Evolutionary conservation across 1,140 invertebrate species (phyloP), one percentile per base, ranked within the genome.

Genomic region (Caligus rogercresseyi): DNA sequence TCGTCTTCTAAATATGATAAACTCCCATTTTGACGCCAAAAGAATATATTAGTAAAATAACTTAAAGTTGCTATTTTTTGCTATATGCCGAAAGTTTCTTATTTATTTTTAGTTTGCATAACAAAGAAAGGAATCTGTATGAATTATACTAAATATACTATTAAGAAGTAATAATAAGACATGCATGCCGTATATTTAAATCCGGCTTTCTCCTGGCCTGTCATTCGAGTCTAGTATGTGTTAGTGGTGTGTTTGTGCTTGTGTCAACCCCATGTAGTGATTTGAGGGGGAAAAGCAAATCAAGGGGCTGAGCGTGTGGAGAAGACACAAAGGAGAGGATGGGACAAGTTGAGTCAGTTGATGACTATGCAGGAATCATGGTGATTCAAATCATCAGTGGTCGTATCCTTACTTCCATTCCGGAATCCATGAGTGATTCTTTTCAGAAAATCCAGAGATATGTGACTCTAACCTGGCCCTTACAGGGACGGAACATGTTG

Each of bases 381-480:
- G 54, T 56, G 20, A 56, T 56, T 23, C 54, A 56, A 56, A 25
- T 56, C 16, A 18, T 20, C 16, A n/a, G 31, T 11, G 54, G 54
- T 21, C 54, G 54, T n/a, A 25, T 21, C 14, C 54, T 56, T 2
- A 15, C 16, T 4, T 2, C 20, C 18, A 20, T 56, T 1, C 54
- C 54, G 24, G 54, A 21, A 20, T 21, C 54, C 14, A 3, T 56
- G 20, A 56, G 20, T 18, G 24, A 20, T 56, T 56, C 20, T 56
- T 56, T 14, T n/a, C 19, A 4, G 54, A 56, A 20, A 56, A 56
- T 25, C 54, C 54, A 4, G 54, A 56, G 20, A 56, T 56, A 20
- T 18, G 54, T n/a, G 24, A 21, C 18, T 20, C 54, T 25, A 56
- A 56, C 20, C 20, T 56, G 11, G 54, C 24, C n/a, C 54, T 56